Evolutionary conservation across 1,140 invertebrate species (phyloP).

Genomic region (Apis florea): DNA sequence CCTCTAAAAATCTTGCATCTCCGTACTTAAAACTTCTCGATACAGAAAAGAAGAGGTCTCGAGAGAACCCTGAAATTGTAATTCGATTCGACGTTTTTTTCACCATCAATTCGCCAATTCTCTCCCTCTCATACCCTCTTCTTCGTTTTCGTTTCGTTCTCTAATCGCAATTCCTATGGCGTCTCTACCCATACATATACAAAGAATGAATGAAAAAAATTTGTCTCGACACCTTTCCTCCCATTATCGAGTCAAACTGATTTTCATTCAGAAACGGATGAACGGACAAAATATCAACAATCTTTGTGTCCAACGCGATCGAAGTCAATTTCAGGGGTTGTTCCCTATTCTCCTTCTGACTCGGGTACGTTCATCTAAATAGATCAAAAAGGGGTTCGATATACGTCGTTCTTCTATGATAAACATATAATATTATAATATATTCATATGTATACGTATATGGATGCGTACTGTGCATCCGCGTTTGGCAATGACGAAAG

Average conservation of each 20-base stretch:
- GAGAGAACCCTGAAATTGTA: slow-evolving; percentile 39
- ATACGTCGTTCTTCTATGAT: slow-evolving; percentile 38
- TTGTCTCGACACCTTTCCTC: too few relatives aligned
- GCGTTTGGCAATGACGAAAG: slow-evolving; percentile 27
- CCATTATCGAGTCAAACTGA: too few relatives aligned
- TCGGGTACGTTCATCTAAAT: slow-evolving; percentile 26
- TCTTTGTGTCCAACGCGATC: neutral
- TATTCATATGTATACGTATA: slow-evolving; percentile 24
- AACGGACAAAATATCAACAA: neutral
- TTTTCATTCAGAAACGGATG: too few relatives aligned
- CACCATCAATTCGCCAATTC: neutral
- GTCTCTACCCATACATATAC: neutral
- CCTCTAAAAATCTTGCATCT: slow-evolving; percentile 36
- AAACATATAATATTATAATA: slow-evolving; percentile 17
- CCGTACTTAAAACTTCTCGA: neutral
- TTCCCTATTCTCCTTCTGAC: neutral
- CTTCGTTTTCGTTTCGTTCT: neutral
- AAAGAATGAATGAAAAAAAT: neutral
- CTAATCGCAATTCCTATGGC: neutral
- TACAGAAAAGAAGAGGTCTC: neutral
- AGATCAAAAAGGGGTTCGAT: slow-evolving; percentile 31
- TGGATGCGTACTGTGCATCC: slow-evolving; percentile 22
- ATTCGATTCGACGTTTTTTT: slow-evolving; percentile 4
- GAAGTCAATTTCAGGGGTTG: slow-evolving; percentile 22
- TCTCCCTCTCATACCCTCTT: neutral